A percentile compares a stretch with the other conserved stretches of the same genome.
Evolutionary conservation across 2,888 invertebrate genomes (phyloP).

Genomic region (Himalopsyche japonica): DNA sequence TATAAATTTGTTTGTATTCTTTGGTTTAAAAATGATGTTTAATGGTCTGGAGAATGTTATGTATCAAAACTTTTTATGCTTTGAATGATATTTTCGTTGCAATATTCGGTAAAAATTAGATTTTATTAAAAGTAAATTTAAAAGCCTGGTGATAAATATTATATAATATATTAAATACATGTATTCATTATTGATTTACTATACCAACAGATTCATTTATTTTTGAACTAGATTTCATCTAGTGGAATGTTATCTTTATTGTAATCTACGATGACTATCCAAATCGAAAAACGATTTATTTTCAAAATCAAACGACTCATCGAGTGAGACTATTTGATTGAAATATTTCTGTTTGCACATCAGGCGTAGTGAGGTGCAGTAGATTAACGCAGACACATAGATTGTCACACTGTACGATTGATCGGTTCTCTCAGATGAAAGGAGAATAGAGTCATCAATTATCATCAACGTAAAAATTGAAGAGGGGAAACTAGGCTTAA

Average conservation of each 20-base stretch:
- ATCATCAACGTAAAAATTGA: constrained; percentile 9
- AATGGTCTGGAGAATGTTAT: no score
- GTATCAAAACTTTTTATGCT: no score
- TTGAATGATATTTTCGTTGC: no score
- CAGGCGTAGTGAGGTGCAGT: neutral
- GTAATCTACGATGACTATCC: neutral
- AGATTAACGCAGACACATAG: constrained; percentile 14
- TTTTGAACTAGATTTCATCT: neutral
- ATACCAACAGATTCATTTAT: no score
- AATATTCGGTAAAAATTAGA: no score
- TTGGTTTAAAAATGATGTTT: no score
- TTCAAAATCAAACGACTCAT: neutral
- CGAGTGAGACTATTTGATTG: neutral
- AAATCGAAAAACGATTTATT: constrained; percentile 3
- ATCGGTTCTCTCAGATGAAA: constrained; percentile 24
- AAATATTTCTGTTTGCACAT: neutral
- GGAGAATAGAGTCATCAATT: constrained; percentile 30
- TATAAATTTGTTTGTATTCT: no score
- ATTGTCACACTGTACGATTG: constrained; percentile 33
- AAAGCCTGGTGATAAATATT: no score
- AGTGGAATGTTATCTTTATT: neutral
- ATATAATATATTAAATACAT: no score
- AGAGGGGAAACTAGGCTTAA: neutral
- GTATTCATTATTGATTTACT: no score
- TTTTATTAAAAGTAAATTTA: no score